Conservation (phyloP, 2,797 vertebrate genomes). For the Sylvia borin region DNA sequence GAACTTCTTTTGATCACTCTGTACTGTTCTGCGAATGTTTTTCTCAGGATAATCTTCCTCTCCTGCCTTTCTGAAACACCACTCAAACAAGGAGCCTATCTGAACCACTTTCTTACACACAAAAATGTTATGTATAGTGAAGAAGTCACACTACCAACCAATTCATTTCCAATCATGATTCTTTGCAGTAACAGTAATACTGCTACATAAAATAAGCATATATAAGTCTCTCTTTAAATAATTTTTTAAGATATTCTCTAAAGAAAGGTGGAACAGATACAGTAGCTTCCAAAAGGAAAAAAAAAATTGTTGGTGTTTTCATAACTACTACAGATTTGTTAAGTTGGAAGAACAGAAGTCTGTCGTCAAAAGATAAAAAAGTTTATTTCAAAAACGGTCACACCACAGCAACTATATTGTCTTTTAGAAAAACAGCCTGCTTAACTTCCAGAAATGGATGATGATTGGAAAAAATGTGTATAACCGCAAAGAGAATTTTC, state of each 20-base stretch:
- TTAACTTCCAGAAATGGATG: slow-evolving; percentile 20
- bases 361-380: not conserved
- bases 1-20: not conserved
- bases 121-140: not conserved
- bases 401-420: not conserved
- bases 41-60: not conserved
- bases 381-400: not conserved
- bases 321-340: not conserved
- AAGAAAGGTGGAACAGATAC: not conserved
- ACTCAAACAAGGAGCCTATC: not conserved
- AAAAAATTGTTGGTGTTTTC: not conserved
- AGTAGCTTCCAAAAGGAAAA: not conserved
- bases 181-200: not conserved
- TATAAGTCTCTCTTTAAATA: not conserved
- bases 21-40: not conserved
- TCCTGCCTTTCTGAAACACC: not conserved
- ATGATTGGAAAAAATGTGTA: slow-evolving; percentile 4
- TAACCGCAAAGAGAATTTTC: not conserved
- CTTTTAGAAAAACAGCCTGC: not conserved
- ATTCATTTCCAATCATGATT: not conserved
- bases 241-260: not conserved
- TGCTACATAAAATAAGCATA: not conserved
- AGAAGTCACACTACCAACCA: not conserved
- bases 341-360: not conserved
- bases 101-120: not conserved